Conservation (phyloP, 2,113 vertebrate genomes). For the Hippotragus niger region DNA sequence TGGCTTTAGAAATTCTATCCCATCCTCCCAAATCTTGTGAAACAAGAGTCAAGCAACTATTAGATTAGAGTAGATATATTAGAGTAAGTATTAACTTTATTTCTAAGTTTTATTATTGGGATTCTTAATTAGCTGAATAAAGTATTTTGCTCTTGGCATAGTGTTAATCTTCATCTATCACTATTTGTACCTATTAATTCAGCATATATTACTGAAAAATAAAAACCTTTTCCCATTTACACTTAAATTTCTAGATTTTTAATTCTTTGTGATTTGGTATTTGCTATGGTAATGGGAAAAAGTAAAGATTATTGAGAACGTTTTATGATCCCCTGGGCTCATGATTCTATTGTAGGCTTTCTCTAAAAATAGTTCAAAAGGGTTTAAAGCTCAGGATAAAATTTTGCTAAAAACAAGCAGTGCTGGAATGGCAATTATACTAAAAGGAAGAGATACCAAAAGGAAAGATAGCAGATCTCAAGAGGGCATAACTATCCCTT, state of each 20-base stretch:
- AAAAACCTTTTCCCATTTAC: background rate
- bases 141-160: background rate
- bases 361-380: background rate
- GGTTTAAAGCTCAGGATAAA: background rate
- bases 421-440: background rate
- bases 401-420: background rate
- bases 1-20: background rate
- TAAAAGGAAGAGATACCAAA: background rate
- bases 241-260: background rate
- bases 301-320: background rate
- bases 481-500: background rate
- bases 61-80: background rate
- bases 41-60: background rate
- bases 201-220: background rate
- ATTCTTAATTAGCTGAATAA: background rate
- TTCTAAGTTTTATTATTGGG: background rate
- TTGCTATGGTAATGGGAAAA: background rate
- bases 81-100: background rate
- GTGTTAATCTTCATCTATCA: background rate
- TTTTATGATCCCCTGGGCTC: background rate
- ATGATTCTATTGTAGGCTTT: background rate
- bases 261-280: background rate
- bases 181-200: background rate
- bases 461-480: background rate
- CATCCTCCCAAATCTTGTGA: background rate